Conservation (phyloP, 2,888 invertebrate species). For the Morinoia aosen region DNA sequence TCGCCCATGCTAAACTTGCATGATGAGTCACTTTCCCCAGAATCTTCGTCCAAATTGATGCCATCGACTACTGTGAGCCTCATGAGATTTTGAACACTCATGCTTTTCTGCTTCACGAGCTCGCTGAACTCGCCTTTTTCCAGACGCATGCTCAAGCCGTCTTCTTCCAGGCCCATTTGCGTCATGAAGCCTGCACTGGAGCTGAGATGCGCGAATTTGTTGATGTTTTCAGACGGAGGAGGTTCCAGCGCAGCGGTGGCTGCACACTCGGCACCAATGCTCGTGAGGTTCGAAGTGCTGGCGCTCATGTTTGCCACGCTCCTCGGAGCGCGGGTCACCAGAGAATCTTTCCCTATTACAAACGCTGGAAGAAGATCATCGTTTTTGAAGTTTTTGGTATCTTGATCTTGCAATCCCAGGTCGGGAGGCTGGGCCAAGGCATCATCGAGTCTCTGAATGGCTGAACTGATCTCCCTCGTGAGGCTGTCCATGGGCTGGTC, state of each 20-base stretch:
- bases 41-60: conserved; percentile 71
- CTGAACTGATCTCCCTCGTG: conserved; percentile 65
- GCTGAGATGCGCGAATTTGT: background rate
- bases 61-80: conserved; percentile 79
- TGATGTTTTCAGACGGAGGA: background rate
- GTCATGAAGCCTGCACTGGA: conserved; percentile 54
- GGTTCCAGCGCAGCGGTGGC: conserved; percentile 40
- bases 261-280: conserved; percentile 27
- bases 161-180: conserved; percentile 74
- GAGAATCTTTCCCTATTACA: conserved; percentile 70
- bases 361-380: conserved; percentile 33
- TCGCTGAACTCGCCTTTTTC: conserved; percentile 77
- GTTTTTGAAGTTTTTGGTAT: background rate
- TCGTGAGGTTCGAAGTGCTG: conserved; percentile 52
- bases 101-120: conserved; percentile 79
- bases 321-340: conserved; percentile 64
- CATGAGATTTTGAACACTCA: conserved; percentile 80
- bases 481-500: conserved; percentile 67
- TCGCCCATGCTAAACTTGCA: conserved; percentile 31
- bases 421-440: conserved; percentile 70
- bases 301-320: conserved; percentile 57
- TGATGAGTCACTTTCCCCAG: conserved; percentile 67
- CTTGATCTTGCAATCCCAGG: background rate
- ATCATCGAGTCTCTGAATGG: conserved; percentile 77
- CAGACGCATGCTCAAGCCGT: conserved; percentile 77